phyloP scores from a whole-genome alignment of 2,888 invertebrate species.

The Junonia oenone region DNA sequence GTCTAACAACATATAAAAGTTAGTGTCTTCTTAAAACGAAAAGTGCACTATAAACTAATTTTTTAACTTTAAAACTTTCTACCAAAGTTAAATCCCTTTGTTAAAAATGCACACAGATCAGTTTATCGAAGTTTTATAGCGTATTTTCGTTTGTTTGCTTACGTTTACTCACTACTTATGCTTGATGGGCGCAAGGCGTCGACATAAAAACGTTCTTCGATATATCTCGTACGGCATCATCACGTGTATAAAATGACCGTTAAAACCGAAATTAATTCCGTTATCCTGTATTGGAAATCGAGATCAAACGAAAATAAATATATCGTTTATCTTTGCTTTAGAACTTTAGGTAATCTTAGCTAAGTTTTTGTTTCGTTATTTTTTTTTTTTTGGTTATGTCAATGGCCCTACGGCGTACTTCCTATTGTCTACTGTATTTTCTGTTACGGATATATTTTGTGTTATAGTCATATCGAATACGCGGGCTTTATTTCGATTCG shows the following conservation, averaged over 20 bases:
- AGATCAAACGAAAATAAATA: constrained; percentile 1
- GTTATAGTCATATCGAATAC: no score
- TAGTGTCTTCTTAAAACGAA: no score
- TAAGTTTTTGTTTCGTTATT: no score
- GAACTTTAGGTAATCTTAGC: neutral
- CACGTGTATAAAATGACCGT: constrained; percentile 12
- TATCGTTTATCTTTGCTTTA: neutral
- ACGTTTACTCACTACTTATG: constrained; percentile 3
- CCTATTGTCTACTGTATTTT: no score
- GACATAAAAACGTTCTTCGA: constrained; percentile 4
- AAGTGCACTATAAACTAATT: no score
- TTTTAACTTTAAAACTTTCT: neutral
- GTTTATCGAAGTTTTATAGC: neutral
- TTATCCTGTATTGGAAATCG: constrained; percentile 4
- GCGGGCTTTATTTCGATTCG: no score
- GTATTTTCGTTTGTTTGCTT: constrained; percentile 12
- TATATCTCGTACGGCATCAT: constrained; percentile 3
- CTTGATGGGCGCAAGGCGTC: constrained; percentile 1
- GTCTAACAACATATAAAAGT: no score
- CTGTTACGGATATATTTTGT: no score
- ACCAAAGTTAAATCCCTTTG: neutral
- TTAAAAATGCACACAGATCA: neutral
- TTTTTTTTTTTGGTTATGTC: no score
- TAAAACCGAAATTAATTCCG: constrained; percentile 20
- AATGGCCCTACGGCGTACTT: no score